Base-by-base conservation (phyloP, 2,888 invertebrate species). In the Stictocephala bisonia region DNA sequence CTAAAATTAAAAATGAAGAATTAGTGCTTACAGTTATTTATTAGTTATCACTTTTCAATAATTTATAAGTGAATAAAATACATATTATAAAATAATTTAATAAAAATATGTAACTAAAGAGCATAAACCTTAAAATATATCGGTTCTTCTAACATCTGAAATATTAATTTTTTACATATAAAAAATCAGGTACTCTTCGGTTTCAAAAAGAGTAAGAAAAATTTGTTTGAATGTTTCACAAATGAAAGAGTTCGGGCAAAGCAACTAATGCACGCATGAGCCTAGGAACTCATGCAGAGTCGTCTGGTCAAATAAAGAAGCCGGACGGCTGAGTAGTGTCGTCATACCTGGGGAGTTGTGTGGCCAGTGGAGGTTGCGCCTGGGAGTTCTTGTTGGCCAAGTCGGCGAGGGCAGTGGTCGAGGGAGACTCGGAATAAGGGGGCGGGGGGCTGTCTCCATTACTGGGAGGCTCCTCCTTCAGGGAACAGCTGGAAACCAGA, bases 391-490 rank as follows among this genome's bases (percentile, higher is more conserved):
- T 73, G 56, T 69, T 73, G 50, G 50, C 48, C 20, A 69, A 51
- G 60, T 68, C 60, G 4, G 73, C 44, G 4, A 44, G 68, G 44
- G 44, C 4, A 15, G 58, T n/a, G 40, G 71, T 29, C 29, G 60
- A 26, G 20, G 74, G 71, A 20, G 68, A 71, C 74, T 80, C 79
- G 51, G 77, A 83, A 78, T 85, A 85, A 3, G 86, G 86, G 1
- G 86, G 85, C 24, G 85, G 86, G 50, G 86, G 86, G 80, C 85
- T 85, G 78, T 83, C 80, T 27, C 77, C 78, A 29, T 72, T 76
- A 27, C 74, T 76, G 15, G 76, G 60, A 6, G 71, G 51, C 18
- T 72, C 74, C 56, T 80, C 80, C 76, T 78, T 78, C 71, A 78
- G 75, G 66, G 79, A 75, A 67, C 77, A 75, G 75, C 78, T 78